phyloP scores from a whole-genome alignment of 2,888 invertebrate species.

The Dione vanillae region DNA sequence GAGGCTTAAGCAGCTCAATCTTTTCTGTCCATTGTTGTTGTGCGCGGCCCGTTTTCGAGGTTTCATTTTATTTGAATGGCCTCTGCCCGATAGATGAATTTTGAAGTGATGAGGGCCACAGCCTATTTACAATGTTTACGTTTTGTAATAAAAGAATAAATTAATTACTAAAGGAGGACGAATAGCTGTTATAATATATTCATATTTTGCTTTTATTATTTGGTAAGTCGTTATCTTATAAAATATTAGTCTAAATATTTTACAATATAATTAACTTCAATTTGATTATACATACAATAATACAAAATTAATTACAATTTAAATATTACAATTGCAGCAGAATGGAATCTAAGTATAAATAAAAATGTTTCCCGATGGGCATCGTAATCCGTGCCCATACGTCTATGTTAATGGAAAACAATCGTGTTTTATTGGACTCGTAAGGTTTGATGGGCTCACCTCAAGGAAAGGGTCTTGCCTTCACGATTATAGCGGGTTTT shows the following conservation, averaged over 20 bases:
- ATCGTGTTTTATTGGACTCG: conserved; percentile 82
- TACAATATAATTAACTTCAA: no score
- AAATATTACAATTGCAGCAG: background rate
- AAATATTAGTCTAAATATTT: no score
- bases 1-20: conserved; percentile 47
- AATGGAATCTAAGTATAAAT: conserved; percentile 17
- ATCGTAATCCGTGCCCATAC: conserved; percentile 36
- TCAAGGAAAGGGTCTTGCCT: conserved; percentile 73
- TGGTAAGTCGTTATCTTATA: no score
- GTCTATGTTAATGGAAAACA: conserved; percentile 81
- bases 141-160: background rate
- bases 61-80: conserved; percentile 61
- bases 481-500: conserved; percentile 76
- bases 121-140: conserved; percentile 35
- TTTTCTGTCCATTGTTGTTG: conserved; percentile 61
- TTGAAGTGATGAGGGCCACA: conserved; percentile 61
- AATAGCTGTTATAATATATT: background rate
- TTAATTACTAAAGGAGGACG: background rate
- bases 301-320: no score
- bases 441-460: conserved; percentile 81
- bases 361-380: conserved; percentile 29
- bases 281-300: no score
- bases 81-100: conserved; percentile 54
- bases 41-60: conserved; percentile 57
- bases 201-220: no score